Base-by-base conservation (phyloP, 2,888 invertebrate genomes). In the Tetranychus truncatus region DNA sequence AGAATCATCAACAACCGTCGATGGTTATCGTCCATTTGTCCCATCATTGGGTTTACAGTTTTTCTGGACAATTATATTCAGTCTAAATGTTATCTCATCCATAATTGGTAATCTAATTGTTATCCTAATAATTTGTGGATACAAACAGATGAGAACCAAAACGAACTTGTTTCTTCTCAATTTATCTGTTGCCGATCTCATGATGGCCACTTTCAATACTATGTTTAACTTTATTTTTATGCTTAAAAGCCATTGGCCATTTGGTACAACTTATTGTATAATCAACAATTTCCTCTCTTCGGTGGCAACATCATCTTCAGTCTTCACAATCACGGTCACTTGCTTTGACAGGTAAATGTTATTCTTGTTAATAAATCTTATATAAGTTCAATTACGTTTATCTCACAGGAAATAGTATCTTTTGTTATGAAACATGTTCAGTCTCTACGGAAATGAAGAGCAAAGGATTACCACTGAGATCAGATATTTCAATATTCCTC, bases 31-130 rank as follows among this genome's bases (percentile, higher is more conserved):
- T 67, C 78, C 79, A 44, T 91, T 90, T 82, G 89, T 89, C 80
- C 83, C 92, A 78, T 92, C 92, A 20, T 88, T 89, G 88, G 92
- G 92, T 91, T 86, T 91, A 75, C 81, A 82, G 74, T 85, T 89
- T 75, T 86, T 88, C 72, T 92, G 91, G 90, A 88, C 89, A 71
- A 84, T 88, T 11, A 84, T 91, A n/a, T 92, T 91, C 80, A 86
- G 88, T 0, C 84, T 88, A 45, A 91, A 92, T 88, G 85, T 92
- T 69, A 84, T 88, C 9, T 87, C 90, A 4, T 91, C 92, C 0
- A 89, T 90, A 71, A 88, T 90, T 1, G 95, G 94, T 44, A 95
- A 95, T 81, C 87, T 89, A 71, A 69, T 69, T 69, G 69, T 69
- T 20, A 69, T 69, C 69, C 21, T 24, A 21, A 69, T 69, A 5